Evolutionary conservation across 1,140 invertebrate species (phyloP), one percentile per base, ranked within the genome.

Genomic region (Nebria ingens): DNA sequence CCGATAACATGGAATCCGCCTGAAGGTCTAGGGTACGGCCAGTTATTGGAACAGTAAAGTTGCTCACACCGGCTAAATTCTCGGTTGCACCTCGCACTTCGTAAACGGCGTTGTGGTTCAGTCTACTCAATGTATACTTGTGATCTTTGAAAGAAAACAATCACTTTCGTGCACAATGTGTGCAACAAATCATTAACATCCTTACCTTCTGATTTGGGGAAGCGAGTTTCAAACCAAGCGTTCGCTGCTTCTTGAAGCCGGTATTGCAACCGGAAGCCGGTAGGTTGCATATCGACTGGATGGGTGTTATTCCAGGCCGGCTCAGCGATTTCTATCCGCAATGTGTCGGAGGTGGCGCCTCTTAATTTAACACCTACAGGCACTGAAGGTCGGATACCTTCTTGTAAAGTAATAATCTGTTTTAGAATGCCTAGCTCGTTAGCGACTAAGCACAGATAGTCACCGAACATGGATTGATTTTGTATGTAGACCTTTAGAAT

Each of bases 401-500:
- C 60, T 22, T 71, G 63, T 25, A 79, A 61, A 2, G 63, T 65
- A 19, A 73, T 74, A 11, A 65, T 66, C 3, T 73, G 62, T 51
- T 75, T 70, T 42, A 76, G 64, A 54, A 62, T 66, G n/a, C 77
- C 77, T 58, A 77, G 58, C 21, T 62, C 60, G 57, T 79, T 79
- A 23, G 65, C 61, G 0, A 72, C 77, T 17, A 69, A 64, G 61
- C 77, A 79, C n/a, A 69, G 65, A 61, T 78, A 78, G 53, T 71
- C 71, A 11, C 74, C 76, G 51, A 76, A 77, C 9, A 66, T 68
- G 3, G 65, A 67, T 13, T 62, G 56, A 58, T 76, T 69, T 1
- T 64, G 62, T 2, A 77, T 68, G n/a, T 58, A 63, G 0, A 79
- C 64, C 54, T 72, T 63, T 2, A 74, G 52, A 1, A 66, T 63